Evolutionary conservation across 1,140 invertebrate genomes (phyloP).

Genomic region (Temnothorax longispinosus): DNA sequence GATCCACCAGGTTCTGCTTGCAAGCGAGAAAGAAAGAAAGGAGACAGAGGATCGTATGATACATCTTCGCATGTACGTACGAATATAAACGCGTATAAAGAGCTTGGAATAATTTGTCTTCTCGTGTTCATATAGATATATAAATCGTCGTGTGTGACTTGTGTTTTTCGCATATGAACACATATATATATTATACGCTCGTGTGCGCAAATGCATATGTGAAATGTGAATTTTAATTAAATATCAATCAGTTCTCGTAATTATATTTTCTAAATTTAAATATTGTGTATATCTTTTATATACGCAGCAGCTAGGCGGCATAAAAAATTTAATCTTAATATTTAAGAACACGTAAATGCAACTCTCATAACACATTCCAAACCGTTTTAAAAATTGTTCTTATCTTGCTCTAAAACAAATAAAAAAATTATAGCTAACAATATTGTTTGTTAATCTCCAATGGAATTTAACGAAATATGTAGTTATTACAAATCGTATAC

Average conservation of each 20-base stretch:
- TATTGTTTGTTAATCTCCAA: background rate
- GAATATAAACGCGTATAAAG: background rate
- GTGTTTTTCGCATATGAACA: slow-evolving; percentile 47
- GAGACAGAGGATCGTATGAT: slow-evolving; percentile 22
- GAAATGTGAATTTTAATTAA: slow-evolving; percentile 44
- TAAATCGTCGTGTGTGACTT: slow-evolving; percentile 35
- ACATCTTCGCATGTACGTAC: background rate
- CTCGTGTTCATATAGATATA: slow-evolving; percentile 11
- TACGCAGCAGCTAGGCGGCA: background rate
- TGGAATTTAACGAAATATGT: background rate
- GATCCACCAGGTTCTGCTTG: slow-evolving; percentile 30
- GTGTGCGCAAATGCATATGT: slow-evolving; percentile 30
- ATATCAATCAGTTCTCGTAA: slow-evolving; percentile 11
- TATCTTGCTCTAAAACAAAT: background rate
- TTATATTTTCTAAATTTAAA: background rate
- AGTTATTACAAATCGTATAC: background rate
- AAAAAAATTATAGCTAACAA: background rate
- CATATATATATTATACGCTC: too few species aligned
- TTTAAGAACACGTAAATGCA: background rate
- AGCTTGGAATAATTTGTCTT: slow-evolving; percentile 44
- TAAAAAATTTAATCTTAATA: background rate
- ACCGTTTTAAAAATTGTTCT: background rate
- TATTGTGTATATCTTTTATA: background rate
- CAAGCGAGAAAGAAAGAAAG: background rate
- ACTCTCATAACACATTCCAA: background rate